Base-by-base conservation (phyloP, 2,888 invertebrate species). In the Limnephilus rhombicus region DNA sequence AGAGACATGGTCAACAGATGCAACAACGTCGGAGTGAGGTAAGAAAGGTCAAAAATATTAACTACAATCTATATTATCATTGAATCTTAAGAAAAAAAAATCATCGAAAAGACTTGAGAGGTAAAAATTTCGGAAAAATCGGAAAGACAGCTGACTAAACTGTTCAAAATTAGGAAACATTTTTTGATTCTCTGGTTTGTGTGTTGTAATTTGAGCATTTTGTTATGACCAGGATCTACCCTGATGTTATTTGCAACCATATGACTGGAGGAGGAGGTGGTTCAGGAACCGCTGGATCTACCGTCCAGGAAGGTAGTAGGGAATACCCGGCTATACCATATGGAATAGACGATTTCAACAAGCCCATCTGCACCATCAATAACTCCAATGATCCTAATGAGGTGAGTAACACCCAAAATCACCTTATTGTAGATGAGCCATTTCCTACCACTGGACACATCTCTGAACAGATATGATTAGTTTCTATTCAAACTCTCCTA, bases 211-310 rank as follows among this genome's bases (percentile, higher is more conserved):
- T 49, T 49, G 49, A 15, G 49, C 49, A 49, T 49, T 49, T 68
- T 68, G 24, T 24, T 7, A 5, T 24, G 9, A 49, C 29, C 94
- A 96, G 97, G 94, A 97, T 98, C 91, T 98, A 97, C 95, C 97
- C 97, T 0, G 98, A 98, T 94, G 96, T 97, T 0, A 97, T 98
- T 0, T 95, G 98, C 68, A 98, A 98, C 94, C 98, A 98, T 94
- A 98, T 98, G 98, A 97, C 97, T 0, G 97, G 96, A 0, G 95
- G 96, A 49, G 94, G 95, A 13, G 94, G 94, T 9, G 95, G 96
- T 3, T 95, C 95, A 80, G 98, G 98, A 4, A 97, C 97, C 0
- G 97, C 95, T 2, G 97, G 98, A 81, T 96, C 96, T 85, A 95
- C 94, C 0, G 97, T 97, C 0, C 95, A 97, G 94, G 95, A 97